These are phyloP conservation scores for Galendromus occidentalis DNA, from an alignment of 1,140 invertebrate genomes.

Conservation along the genomic window DNA sequence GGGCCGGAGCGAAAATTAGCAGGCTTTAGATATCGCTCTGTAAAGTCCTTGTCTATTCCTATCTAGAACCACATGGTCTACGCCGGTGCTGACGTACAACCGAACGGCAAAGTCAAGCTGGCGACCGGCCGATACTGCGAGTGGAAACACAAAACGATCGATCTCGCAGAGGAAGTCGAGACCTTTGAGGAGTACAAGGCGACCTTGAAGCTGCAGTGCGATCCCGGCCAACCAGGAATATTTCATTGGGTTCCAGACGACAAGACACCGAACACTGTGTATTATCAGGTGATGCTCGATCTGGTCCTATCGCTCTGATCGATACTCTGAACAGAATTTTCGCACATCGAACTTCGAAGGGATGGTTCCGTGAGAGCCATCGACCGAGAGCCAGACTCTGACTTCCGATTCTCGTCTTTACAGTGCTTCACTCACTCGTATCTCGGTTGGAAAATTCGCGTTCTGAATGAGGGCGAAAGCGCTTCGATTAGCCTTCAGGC, in stretches of 20 bases:
- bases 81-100: slow-evolving; percentile 13
- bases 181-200: slow-evolving; percentile 70
- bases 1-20: too few species aligned
- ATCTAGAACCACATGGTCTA: slow-evolving; percentile 15
- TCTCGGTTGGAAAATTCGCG: slow-evolving; percentile 83
- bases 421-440: slow-evolving; percentile 78
- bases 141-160: slow-evolving; percentile 51
- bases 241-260: slow-evolving; percentile 68
- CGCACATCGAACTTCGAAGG: neutral
- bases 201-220: slow-evolving; percentile 55
- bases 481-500: neutral
- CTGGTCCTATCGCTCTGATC: neutral
- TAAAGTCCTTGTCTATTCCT: too few species aligned
- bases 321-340: neutral
- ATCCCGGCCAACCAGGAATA: slow-evolving; percentile 56
- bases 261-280: slow-evolving; percentile 69
- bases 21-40: too few species aligned
- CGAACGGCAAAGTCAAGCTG: slow-evolving; percentile 13
- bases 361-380: neutral
- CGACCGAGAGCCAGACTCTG: too few species aligned
- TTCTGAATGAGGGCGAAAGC: slow-evolving; percentile 49
- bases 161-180: slow-evolving; percentile 49
- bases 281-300: slow-evolving; percentile 72
- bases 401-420: slow-evolving; percentile 23
- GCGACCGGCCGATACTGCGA: slow-evolving; percentile 46